Percentiles rank a stretch among this genome's conserved stretches.
phyloP scores from a whole-genome alignment of 2,113 vertebrate species.

The Syngnathus scovelli region DNA sequence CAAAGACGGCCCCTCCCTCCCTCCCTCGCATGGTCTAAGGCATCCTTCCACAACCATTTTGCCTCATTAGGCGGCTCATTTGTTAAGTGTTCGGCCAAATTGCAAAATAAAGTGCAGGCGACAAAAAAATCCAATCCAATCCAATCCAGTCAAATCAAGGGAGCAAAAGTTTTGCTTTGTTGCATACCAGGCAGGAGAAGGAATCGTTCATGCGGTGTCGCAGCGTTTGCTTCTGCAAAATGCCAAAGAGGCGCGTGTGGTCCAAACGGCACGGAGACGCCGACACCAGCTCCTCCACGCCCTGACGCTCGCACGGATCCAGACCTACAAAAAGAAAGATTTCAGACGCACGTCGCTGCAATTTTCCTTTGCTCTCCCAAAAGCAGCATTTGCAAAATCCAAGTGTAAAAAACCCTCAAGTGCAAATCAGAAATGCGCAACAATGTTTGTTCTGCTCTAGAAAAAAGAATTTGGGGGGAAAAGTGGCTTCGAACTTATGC shows the following conservation, averaged over 20 bases:
- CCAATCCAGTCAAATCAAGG: no score
- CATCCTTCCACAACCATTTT: not conserved
- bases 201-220: slow-evolving; percentile 94
- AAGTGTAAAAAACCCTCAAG: no score
- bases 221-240: slow-evolving; percentile 87
- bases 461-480: no score
- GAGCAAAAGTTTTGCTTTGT: not conserved
- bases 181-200: slow-evolving; percentile 91
- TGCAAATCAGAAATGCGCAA: no score
- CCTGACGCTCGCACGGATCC: slow-evolving; percentile 86
- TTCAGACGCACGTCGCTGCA: not conserved
- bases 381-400: no score
- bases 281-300: slow-evolving; percentile 91
- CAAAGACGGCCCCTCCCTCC: not conserved
- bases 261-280: slow-evolving; percentile 84
- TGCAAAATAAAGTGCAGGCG: not conserved
- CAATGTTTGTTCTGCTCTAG: no score
- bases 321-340: slow-evolving; percentile 39
- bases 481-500: no score
- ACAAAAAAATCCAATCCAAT: no score
- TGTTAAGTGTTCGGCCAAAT: not conserved
- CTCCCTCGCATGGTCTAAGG: not conserved
- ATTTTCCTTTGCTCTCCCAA: no score
- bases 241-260: slow-evolving; percentile 83
- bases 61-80: not conserved